Conservation (phyloP, 2,888 invertebrate species). For the Rhogogaster chlorosoma region DNA sequence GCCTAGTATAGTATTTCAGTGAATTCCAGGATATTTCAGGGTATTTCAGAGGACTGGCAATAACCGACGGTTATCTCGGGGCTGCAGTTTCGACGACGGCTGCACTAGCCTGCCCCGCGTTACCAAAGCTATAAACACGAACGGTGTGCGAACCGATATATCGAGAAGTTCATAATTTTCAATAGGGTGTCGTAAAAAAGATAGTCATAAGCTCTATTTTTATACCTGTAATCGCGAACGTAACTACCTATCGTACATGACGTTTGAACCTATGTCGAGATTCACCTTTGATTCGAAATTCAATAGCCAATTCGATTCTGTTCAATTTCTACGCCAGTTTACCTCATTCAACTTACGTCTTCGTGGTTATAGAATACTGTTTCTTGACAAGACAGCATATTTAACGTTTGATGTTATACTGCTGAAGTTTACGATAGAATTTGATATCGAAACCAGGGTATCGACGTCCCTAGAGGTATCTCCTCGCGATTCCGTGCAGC, state of each 20-base stretch:
- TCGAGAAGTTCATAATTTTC: constrained; percentile 61
- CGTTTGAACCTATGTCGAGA: neutral
- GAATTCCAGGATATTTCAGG: constrained; percentile 51
- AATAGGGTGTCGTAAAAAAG: constrained; percentile 61
- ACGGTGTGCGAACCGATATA: constrained; percentile 67
- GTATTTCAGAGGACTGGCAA: constrained; percentile 56
- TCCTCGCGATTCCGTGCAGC: neutral
- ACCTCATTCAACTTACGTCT: neutral
- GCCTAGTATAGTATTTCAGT: constrained; percentile 33
- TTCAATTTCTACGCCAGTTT: neutral
- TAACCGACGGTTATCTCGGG: constrained; percentile 65
- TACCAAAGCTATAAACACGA: constrained; percentile 66
- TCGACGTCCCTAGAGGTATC: neutral
- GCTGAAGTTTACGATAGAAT: neutral
- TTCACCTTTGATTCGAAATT: neutral
- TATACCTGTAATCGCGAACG: neutral
- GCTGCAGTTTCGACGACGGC: constrained; percentile 62
- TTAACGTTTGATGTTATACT: neutral
- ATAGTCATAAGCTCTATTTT: constrained; percentile 52
- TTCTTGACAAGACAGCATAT: neutral
- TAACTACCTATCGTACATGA: neutral
- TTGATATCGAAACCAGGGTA: neutral
- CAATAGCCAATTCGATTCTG: neutral
- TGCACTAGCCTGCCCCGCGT: constrained; percentile 57
- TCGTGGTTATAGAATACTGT: neutral